Evolutionary conservation across 1,140 invertebrate species (phyloP).

Genomic region (Pogonus chalceus): DNA sequence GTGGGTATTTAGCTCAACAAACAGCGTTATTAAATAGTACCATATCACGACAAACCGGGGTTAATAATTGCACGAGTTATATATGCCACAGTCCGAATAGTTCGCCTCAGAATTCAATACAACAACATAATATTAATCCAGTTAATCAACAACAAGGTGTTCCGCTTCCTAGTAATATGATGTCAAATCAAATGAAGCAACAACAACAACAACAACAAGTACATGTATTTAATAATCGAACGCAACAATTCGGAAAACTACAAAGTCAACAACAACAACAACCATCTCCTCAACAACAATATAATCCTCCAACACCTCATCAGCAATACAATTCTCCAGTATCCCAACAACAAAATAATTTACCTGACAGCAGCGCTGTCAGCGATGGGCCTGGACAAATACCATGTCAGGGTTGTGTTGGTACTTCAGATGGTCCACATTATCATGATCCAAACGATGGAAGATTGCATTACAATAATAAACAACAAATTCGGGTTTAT

Average conservation of each 20-base stretch:
- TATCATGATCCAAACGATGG: background rate
- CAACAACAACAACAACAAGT: constrained; percentile 8
- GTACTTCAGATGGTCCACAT: constrained; percentile 10
- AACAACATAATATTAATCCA: constrained; percentile 19
- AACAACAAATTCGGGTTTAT: background rate
- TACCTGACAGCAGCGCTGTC: constrained; percentile 44
- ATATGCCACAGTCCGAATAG: constrained; percentile 32
- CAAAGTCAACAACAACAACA: constrained; percentile 19
- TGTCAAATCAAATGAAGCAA: constrained; percentile 23
- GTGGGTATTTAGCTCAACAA: constrained; percentile 77
- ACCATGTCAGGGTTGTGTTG: constrained; percentile 35
- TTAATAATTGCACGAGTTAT: constrained; percentile 34
- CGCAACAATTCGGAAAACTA: constrained; percentile 3
- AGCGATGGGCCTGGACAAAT: constrained; percentile 32
- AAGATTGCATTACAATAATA: background rate
- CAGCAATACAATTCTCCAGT: constrained; percentile 21
- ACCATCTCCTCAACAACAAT: constrained; percentile 12
- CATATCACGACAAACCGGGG: constrained; percentile 58
- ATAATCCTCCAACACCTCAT: constrained; percentile 11
- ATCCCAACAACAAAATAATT: constrained; percentile 31
- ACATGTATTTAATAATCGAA: background rate
- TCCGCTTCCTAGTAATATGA: constrained; percentile 37
- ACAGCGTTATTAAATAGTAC: constrained; percentile 74
- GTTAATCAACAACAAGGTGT: constrained; percentile 29
- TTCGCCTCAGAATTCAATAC: constrained; percentile 22